phyloP scores from a whole-genome alignment of 2,113 vertebrate genomes.

The Ailurus styani region DNA sequence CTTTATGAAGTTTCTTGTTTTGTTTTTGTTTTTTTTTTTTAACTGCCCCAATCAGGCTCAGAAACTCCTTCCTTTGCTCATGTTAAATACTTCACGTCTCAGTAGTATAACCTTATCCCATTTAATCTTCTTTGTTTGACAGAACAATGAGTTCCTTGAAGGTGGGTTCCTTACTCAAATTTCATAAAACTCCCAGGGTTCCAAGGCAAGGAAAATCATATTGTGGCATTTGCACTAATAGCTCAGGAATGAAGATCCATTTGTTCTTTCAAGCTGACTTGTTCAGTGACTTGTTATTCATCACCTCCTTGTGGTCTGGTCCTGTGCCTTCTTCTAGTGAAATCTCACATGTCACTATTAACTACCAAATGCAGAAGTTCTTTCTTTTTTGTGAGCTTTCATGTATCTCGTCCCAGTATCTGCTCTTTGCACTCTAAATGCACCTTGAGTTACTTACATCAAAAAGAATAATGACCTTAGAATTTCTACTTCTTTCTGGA shows the following conservation, averaged over 20 bases:
- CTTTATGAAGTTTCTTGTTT: background rate
- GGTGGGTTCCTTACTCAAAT: background rate
- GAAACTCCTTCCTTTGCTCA: background rate
- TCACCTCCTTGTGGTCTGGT: too few species aligned
- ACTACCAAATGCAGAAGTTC: background rate
- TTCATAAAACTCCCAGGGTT: background rate
- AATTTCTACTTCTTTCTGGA: background rate
- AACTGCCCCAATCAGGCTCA: background rate
- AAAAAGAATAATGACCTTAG: background rate
- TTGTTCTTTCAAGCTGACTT: background rate
- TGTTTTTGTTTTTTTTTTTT: background rate
- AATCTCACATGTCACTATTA: background rate
- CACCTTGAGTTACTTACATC: background rate
- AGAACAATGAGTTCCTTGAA: background rate
- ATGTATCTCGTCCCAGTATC: background rate
- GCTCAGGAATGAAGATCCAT: background rate
- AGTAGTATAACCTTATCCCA: background rate
- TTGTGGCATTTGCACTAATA: background rate
- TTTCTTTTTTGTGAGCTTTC: background rate
- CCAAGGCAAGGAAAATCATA: background rate
- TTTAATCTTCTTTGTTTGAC: background rate
- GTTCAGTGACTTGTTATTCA: background rate
- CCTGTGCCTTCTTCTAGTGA: background rate
- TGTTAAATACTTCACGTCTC: background rate
- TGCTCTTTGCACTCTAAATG: background rate